Evolutionary conservation across 2,797 vertebrate genomes (phyloP).

Genomic region (Oophaga sylvatica): DNA sequence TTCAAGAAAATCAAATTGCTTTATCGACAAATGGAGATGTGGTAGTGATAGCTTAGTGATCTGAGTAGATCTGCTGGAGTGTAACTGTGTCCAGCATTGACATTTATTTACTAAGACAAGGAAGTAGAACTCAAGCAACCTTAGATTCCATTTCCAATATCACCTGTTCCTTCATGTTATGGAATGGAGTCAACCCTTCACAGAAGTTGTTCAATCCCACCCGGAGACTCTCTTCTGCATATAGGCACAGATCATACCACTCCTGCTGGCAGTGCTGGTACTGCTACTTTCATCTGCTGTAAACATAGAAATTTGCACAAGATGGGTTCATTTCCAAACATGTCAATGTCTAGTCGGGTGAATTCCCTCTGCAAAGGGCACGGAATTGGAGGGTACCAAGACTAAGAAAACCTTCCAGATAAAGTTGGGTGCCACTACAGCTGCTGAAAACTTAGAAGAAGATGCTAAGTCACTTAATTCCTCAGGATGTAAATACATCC

Average conservation of each 20-base stretch:
- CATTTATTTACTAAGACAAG: not conserved
- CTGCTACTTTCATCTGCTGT: conserved; percentile 17
- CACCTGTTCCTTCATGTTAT: not conserved
- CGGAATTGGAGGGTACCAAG: conserved; percentile 24
- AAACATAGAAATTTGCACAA: conserved; percentile 16
- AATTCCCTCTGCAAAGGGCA: conserved; percentile 2
- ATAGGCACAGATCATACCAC: conserved; percentile 19
- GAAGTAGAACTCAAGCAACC: not conserved
- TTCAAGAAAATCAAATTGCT: too few species aligned
- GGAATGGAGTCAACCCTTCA: conserved; percentile 18
- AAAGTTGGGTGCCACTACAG: not conserved
- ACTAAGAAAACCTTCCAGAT: conserved; percentile 28
- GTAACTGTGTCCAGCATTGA: too few species aligned
- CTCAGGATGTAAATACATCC: conserved; percentile 19
- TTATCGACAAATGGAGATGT: too few species aligned
- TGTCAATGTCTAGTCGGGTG: conserved; percentile 38
- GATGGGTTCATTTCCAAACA: conserved; percentile 51
- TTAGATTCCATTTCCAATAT: conserved; percentile 45
- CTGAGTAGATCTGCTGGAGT: too few species aligned
- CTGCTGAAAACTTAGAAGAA: not conserved
- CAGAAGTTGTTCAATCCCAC: conserved; percentile 7
- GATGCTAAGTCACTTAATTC: not conserved
- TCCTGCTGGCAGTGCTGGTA: conserved; percentile 2
- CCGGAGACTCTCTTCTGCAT: conserved; percentile 18
- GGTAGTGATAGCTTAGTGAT: too few species aligned